Conservation (phyloP, 2,113 vertebrate genomes). For the Choloepus hoffmanni region DNA sequence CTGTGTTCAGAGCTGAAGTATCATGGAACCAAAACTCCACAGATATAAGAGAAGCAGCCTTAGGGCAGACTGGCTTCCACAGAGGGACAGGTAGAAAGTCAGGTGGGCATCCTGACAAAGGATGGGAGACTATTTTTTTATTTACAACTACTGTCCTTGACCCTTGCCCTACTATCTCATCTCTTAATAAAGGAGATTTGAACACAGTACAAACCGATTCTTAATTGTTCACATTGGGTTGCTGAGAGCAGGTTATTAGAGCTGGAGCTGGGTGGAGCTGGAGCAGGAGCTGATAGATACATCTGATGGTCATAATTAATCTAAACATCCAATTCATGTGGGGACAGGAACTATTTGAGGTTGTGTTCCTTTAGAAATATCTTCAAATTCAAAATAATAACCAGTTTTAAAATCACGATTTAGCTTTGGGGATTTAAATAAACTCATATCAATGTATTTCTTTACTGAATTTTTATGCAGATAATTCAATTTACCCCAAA, state of each 20-base stretch:
- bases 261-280: neutral
- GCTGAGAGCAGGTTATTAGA: rapidly evolving
- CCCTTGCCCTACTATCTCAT: neutral
- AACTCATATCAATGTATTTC: neutral
- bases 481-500: neutral
- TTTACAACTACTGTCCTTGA: neutral
- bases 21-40: neutral
- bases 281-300: neutral
- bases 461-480: neutral
- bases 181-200: neutral
- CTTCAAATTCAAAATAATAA: constrained; percentile 37
- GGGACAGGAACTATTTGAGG: neutral
- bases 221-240: neutral
- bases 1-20: neutral
- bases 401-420: neutral
- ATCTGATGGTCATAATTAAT: too few relatives aligned
- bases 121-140: neutral
- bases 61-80: neutral
- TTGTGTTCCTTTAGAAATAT: neutral
- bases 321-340: neutral
- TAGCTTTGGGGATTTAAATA: neutral
- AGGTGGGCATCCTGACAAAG: neutral
- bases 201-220: neutral
- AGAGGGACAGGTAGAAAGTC: neutral
- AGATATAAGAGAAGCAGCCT: neutral